A percentile compares a stretch with the other conserved stretches of the same genome.
Evolutionary conservation across 2,888 invertebrate species (phyloP).

Genomic region (Serrognathus titanus): DNA sequence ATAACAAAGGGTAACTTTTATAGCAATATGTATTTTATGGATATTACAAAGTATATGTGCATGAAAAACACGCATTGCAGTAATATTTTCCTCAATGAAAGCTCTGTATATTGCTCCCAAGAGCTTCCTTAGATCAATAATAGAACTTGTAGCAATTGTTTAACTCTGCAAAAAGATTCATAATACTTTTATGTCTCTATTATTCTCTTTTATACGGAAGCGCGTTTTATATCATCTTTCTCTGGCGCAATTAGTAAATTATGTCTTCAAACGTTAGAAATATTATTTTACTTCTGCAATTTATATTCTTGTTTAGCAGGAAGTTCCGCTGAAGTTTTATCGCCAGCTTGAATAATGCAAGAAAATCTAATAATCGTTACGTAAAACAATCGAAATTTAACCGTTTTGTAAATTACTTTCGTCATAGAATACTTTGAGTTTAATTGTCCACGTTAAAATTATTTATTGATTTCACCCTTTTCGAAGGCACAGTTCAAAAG

Average conservation of each 20-base stretch:
- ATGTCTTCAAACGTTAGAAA: neutral
- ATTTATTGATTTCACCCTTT: no score
- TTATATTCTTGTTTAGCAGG: no score
- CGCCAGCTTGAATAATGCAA: no score
- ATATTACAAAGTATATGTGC: conserved; percentile 43
- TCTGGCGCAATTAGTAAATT: conserved; percentile 1
- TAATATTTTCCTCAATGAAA: conserved; percentile 42
- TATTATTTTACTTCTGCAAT: no score
- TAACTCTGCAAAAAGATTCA: conserved; percentile 23
- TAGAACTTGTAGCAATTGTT: conserved; percentile 38
- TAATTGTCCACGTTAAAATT: no score
- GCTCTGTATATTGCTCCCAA: conserved; percentile 40
- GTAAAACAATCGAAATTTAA: no score
- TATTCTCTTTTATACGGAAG: conserved; percentile 14
- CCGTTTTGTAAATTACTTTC: no score
- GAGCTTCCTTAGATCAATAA: conserved; percentile 41
- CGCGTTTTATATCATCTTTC: conserved; percentile 7
- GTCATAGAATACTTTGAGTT: no score
- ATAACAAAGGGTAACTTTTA: conserved; percentile 42
- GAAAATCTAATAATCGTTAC: no score
- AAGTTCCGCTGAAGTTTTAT: no score
- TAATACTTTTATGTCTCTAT: conserved; percentile 24
- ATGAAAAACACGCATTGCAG: conserved; percentile 45
- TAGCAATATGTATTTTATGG: conserved; percentile 45
- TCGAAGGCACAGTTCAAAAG: no score